Evolutionary conservation across 1,140 invertebrate species (phyloP).

Genomic region (Campodea augens): DNA sequence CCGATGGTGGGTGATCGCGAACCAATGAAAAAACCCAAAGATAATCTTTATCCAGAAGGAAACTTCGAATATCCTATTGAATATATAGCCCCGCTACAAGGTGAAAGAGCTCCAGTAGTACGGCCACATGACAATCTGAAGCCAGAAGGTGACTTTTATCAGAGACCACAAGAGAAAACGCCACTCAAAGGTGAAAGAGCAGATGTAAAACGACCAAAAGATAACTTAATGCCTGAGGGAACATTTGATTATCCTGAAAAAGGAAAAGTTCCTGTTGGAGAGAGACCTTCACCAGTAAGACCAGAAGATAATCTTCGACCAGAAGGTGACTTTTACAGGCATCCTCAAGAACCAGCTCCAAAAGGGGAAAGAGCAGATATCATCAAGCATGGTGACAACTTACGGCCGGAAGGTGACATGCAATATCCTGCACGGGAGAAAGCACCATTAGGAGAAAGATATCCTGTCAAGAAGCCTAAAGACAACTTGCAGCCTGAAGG

Average conservation of each 20-base stretch:
- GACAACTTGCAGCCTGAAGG: conserved; percentile 35
- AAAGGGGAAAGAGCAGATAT: conserved; percentile 6
- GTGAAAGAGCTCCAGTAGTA: conserved; percentile 28
- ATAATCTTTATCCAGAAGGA: conserved; percentile 45
- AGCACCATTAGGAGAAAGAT: conserved; percentile 22
- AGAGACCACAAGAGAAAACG: too few species aligned
- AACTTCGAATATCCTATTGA: too few species aligned
- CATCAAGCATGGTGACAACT: conserved; percentile 32
- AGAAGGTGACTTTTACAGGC: conserved; percentile 33
- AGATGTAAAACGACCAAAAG: conserved; percentile 27
- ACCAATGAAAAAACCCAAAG: conserved; percentile 29
- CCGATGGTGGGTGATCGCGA: conserved; percentile 21
- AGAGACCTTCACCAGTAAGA: conserved; percentile 21
- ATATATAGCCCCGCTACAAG: conserved; percentile 16
- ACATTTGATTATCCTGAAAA: too few species aligned
- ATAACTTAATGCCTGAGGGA: conserved; percentile 31
- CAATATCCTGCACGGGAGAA: conserved; percentile 19
- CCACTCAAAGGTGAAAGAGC: conserved; percentile 26
- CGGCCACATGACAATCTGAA: conserved; percentile 24
- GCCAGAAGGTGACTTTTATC: too few species aligned
- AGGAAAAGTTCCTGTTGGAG: conserved; percentile 19
- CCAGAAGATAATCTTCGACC: conserved; percentile 31
- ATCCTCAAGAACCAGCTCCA: conserved; percentile 19
- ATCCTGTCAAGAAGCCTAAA: conserved; percentile 24
- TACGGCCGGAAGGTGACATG: conserved; percentile 40